These are phyloP conservation scores for Dicyrtoma fusca DNA, from an alignment of 2,888 invertebrate species.

Conservation along the genomic window DNA sequence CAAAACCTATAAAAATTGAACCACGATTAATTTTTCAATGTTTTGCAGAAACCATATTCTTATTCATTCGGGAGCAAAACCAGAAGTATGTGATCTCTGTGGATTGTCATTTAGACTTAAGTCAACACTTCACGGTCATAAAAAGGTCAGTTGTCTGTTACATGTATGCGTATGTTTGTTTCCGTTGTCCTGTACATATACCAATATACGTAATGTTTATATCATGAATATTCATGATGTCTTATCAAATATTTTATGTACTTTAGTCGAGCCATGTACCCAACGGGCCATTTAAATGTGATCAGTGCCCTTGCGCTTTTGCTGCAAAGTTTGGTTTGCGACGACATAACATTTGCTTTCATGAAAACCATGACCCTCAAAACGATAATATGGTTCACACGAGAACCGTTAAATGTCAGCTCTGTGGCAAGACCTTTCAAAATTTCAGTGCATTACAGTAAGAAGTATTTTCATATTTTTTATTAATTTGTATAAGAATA, in stretches of 20 bases:
- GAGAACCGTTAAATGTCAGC: not conserved
- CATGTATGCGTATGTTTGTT: no score
- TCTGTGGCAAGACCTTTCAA: constrained; percentile 7
- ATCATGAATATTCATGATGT: not conserved
- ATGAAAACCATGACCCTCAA: constrained; percentile 1
- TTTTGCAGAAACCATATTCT: constrained; percentile 21
- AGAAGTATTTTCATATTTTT: not conserved
- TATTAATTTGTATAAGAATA: not conserved
- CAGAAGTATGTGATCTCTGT: constrained; percentile 23
- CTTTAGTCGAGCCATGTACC: constrained; percentile 31
- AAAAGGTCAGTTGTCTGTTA: constrained; percentile 14
- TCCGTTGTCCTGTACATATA: no score
- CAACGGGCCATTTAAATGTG: constrained; percentile 19
- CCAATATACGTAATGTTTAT: not conserved
- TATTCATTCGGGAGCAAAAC: constrained; percentile 32
- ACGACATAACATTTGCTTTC: constrained; percentile 25
- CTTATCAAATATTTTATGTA: not conserved
- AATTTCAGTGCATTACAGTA: constrained; percentile 6
- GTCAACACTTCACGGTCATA: constrained; percentile 14
- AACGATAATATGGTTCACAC: not conserved
- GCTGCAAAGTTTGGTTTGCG: constrained; percentile 16
- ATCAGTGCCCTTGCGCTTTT: constrained; percentile 22
- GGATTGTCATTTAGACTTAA: constrained; percentile 12
- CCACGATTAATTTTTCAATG: no score
- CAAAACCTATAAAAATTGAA: no score